Evolutionary conservation across 2,888 invertebrate species (phyloP), one percentile per base, ranked within the genome.

Genomic region (Folsomia candida): DNA sequence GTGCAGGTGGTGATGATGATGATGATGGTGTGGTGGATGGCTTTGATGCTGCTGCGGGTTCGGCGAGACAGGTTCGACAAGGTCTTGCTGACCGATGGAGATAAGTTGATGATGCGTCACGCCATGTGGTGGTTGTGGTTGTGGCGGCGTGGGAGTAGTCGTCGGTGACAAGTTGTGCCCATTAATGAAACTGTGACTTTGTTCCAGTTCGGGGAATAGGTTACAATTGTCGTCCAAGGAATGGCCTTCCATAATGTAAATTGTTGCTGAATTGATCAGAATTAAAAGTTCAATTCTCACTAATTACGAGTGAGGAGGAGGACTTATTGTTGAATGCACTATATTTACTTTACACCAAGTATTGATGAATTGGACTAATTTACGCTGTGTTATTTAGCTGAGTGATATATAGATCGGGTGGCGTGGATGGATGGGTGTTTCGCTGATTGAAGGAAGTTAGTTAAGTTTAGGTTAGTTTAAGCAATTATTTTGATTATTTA

Each of bases 171-270:
- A 24, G 37, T 70, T 70, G 67, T 76, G 75, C 20, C 78, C 76
- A 77, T 79, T 79, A 37, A 37, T 37, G 75, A 78, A 79, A 76
- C 79, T 77, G 74, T 79, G 79, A 69, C 75, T 70, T 72, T 76
- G 76, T 69, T 79, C 79, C 73, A 79, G 76, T 73, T 79, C 79
- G 71, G 79, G 79, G 76, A 79, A 79, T 73, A 79, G 78, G 66
- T 79, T 77, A 14, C 37, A 37, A 54, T 54, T 54, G 75, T 79
- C 77, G 72, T 79, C 79, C 71, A 79, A 75, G 73, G 78, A 76
- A 75, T 79, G 79, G 74, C 79, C 79, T 79, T 79, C 79, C 79
- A 79, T 79, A 58, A 71, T 77, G 70, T 4, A 14, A 37, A 14
- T 54, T 6, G 54, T 14, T 54, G 47, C 18, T 54, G 54, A n/a